These are phyloP conservation scores for Marisa cornuarietis DNA, from an alignment of 1,140 invertebrate species.

Conservation along the genomic window DNA sequence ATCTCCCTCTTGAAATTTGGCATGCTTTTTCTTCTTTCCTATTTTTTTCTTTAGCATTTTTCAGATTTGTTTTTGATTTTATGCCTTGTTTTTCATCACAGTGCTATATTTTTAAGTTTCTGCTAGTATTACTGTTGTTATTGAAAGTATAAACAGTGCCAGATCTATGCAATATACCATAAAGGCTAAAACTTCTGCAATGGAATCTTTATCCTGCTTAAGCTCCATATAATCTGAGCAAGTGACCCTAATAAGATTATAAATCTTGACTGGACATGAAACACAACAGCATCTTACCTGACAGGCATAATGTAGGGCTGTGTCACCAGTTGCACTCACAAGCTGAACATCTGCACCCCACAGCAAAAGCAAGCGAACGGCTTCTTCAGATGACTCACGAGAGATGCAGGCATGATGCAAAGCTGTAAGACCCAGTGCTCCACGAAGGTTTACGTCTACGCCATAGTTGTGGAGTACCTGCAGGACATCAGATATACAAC, in stretches of 20 bases:
- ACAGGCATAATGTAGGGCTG: conserved; percentile 26
- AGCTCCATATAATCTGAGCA: background rate
- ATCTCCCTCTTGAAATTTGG: too few relatives aligned
- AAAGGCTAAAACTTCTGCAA: too few relatives aligned
- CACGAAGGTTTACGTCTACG: conserved; percentile 21
- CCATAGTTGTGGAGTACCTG: conserved; percentile 27
- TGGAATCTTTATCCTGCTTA: background rate
- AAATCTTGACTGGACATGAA: background rate
- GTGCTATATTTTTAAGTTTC: too few relatives aligned
- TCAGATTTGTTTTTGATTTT: too few relatives aligned
- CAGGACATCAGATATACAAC: background rate
- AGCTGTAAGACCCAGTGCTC: conserved; percentile 19
- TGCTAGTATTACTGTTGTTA: too few relatives aligned
- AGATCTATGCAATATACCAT: too few relatives aligned
- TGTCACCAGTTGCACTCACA: conserved; percentile 2
- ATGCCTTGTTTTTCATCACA: too few relatives aligned
- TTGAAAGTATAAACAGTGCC: too few relatives aligned
- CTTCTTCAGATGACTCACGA: background rate
- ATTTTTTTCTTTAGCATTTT: too few relatives aligned
- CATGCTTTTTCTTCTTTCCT: too few relatives aligned
- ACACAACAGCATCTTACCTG: background rate
- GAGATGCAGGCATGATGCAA: conserved; percentile 25
- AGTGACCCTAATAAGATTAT: too few relatives aligned
- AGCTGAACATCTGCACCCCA: conserved; percentile 26
- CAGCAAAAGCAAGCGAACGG: conserved; percentile 12